Base-by-base conservation (phyloP, 2,888 invertebrate species). In the Malthinus flaveolus region DNA sequence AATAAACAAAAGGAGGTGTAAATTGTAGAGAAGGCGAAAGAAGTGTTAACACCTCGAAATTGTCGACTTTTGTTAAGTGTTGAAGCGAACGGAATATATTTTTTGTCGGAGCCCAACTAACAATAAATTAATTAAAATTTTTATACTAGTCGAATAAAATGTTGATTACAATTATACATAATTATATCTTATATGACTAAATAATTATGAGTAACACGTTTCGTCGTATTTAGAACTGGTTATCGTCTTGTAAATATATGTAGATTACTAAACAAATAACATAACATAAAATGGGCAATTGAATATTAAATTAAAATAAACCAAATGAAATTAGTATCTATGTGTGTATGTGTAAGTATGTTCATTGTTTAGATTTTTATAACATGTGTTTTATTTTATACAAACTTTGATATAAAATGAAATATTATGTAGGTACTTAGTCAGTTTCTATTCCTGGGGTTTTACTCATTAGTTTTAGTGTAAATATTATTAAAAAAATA, bases 211-310 rank as follows among this genome's bases (percentile, higher is more conserved):
- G 39, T 42, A 42, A 42, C 39, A 15, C 39, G 7, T 42, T 42
- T 42, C 39, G 13, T 42, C 12, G 39, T 42, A 42, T 42, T 42
- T 42, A 42, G 39, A 42, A 42, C 39, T 42, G 39, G 39, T 42
- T 42, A 42, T 42, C 39, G 39, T 42, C 39, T 15, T 42, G 39
- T 42, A 42, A 42, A 42, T 42, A 42, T 42, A 42, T 42, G 39
- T 42, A 42, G 39, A 42, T 42, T 42, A 42, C 39, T 15, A 42
- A 42, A 42, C 39, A 42, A 42, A 42, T 42, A 42, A 42, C 39
- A 42, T 42, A 42, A 42, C 39, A 13, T 15, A 42, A 23, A 15
- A 13, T 42, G 39, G 23, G 39, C 39, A 42, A 42, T 42, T 42
- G 39, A 42, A 42, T 42, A 15, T 42, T 15, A 42, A 42, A 42